phyloP scores from a whole-genome alignment of 37 sponge, comb jelly and placozoan species.

The Spongilla lacustris region DNA sequence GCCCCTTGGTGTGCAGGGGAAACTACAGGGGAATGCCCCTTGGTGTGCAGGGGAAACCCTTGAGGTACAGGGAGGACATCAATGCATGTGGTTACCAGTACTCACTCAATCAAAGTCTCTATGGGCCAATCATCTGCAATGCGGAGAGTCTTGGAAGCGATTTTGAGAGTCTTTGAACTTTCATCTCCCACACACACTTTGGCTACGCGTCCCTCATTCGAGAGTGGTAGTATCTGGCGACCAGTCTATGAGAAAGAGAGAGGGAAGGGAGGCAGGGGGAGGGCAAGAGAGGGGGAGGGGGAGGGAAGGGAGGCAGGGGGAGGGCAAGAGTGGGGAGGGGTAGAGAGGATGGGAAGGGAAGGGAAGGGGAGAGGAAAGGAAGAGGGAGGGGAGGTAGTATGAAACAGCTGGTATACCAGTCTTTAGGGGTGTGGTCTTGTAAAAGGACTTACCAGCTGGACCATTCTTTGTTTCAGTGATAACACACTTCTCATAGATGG shows the following conservation, averaged over 20 bases:
- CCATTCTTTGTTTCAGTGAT: conserved; percentile 61
- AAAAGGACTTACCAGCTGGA: conserved; percentile 53
- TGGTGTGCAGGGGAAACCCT: no score
- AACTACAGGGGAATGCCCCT: no score
- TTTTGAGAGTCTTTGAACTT: conserved; percentile 43
- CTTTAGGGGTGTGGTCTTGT: background rate
- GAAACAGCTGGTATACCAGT: background rate
- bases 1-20: no score
- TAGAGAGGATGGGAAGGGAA: background rate
- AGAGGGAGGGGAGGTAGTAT: background rate
- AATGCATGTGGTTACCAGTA: background rate
- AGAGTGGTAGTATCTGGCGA: conserved; percentile 58
- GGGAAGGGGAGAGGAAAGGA: background rate
- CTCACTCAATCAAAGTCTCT: background rate
- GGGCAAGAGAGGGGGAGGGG: background rate
- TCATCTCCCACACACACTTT: conserved; percentile 60
- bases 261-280: background rate
- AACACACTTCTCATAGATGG: conserved; percentile 54
- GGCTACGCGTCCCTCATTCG: conserved; percentile 30
- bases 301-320: background rate
- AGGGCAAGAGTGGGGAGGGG: background rate
- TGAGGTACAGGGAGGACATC: no score
- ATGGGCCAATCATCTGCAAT: background rate
- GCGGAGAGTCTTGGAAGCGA: conserved; percentile 40
- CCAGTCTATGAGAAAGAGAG: conserved; percentile 46